phyloP scores from a whole-genome alignment of 1,140 invertebrate genomes.

The Dufourea novaeangliae region DNA sequence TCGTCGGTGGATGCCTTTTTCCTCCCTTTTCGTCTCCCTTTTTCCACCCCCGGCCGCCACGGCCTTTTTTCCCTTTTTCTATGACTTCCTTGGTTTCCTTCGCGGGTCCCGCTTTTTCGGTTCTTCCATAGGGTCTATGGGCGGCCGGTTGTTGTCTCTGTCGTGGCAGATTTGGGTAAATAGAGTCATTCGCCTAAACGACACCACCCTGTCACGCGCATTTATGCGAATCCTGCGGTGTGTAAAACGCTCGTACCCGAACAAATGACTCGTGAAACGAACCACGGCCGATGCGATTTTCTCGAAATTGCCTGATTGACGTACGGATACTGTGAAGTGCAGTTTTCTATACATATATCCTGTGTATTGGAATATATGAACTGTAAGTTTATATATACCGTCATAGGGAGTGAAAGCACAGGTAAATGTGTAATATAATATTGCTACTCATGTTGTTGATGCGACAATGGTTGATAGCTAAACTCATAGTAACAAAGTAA shows the following conservation, averaged over 20 bases:
- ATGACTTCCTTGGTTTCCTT: not conserved
- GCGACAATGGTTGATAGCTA: not conserved
- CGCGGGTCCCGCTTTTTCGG: not conserved
- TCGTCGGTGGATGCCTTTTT: conserved; percentile 51
- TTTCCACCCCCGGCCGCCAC: too few species aligned
- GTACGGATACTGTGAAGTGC: conserved; percentile 5
- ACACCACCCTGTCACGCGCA: conserved; percentile 57
- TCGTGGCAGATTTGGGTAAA: conserved; percentile 64
- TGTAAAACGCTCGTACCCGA: conserved; percentile 48
- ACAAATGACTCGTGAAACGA: conserved; percentile 76
- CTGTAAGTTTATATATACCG: too few species aligned
- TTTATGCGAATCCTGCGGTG: conserved; percentile 67
- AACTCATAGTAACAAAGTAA: too few species aligned
- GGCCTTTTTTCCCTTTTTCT: not conserved
- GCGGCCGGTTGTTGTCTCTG: not conserved
- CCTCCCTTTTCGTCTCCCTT: conserved; percentile 1
- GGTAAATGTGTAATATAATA: too few species aligned
- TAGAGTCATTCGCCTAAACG: conserved; percentile 73
- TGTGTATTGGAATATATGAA: not conserved
- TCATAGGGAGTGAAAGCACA: too few species aligned
- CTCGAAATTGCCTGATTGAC: conserved; percentile 6
- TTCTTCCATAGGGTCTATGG: conserved; percentile 30
- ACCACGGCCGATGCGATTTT: conserved; percentile 40
- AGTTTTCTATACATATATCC: not conserved
- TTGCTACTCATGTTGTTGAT: not conserved